These are phyloP conservation scores for Drosophila trichaetosa DNA, from an alignment of 2,888 invertebrate species.

Conservation along the genomic window DNA sequence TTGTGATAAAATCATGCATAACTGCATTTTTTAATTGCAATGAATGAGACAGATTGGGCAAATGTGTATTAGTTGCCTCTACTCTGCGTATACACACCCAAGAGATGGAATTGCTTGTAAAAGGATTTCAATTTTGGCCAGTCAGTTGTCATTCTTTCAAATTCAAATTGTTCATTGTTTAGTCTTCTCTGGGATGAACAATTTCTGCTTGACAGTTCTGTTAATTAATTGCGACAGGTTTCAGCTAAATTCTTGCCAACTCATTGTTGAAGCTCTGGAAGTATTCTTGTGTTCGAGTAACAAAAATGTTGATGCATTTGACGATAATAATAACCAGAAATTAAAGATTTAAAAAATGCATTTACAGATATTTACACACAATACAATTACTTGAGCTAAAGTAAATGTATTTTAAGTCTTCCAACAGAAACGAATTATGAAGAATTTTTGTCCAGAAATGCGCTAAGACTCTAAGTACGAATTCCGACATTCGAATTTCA, in stretches of 20 bases:
- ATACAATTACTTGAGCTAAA: background rate
- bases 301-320: background rate
- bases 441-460: background rate
- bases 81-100: background rate
- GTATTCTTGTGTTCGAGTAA: background rate
- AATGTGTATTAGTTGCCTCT: constrained; percentile 12
- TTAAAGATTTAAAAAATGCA: background rate
- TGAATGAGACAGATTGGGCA: constrained; percentile 35
- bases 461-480: background rate
- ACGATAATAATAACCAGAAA: background rate
- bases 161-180: constrained; percentile 1
- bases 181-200: background rate
- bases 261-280: background rate
- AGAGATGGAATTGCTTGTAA: background rate
- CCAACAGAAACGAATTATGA: too few species aligned
- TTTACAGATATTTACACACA: background rate
- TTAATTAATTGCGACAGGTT: background rate
- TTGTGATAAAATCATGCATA: constrained; percentile 43
- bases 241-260: background rate
- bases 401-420: background rate
- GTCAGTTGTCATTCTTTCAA: constrained; percentile 4
- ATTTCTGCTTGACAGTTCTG: background rate
- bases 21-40: constrained; percentile 61
- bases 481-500: background rate
- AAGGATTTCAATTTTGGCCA: constrained; percentile 2